Base-by-base conservation (phyloP, 1,140 invertebrate species). In the Solenopsis invicta region DNA sequence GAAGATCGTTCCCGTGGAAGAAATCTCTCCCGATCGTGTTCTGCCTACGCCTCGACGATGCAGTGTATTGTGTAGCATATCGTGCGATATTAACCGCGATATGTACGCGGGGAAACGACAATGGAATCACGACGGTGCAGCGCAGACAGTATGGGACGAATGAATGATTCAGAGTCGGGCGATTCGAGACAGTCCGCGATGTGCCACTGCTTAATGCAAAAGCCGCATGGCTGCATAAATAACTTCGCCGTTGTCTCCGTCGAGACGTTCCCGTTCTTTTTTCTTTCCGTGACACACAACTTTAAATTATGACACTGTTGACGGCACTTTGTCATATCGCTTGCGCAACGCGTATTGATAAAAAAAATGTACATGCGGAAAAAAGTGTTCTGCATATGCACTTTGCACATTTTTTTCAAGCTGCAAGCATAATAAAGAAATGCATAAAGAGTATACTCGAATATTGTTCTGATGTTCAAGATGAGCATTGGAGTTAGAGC, bases 141-240 rank as follows among this genome's bases (percentile, higher is more conserved):
- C 64, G 37, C 66, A 81, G 75, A 64, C 75, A 61, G 54, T 45
- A 72, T 16, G 21, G 21, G 66, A 69, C 64, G 64, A 82, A 82
- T 59, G 78, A 82, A 82, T 82, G 78, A 82, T 82, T 82, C 78
- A 82, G 78, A 82, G 78, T 59, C 50, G 21, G 50, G n/a, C 13
- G 34, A 50, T 71, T 69, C 41, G 48, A 81, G 50, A 52, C 66
- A 59, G 82, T 37, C 45, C 45, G 45, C 72, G 56, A 74, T 85
- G 41, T 8, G 45, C 37, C 82, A 45, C 45, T 41, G 82, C 71
- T 74, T 59, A 9, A 84, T 72, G 85, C 48, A 69, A 52, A 87
- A 66, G 59, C 52, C 52, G 48, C 18, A 8, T 69, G 41, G 54
- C 62, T 84, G 59, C 69, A 76, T 64, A 80, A 80, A 80, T 80